phyloP scores from a whole-genome alignment of 2,888 invertebrate genomes.

The Nebria salina region DNA sequence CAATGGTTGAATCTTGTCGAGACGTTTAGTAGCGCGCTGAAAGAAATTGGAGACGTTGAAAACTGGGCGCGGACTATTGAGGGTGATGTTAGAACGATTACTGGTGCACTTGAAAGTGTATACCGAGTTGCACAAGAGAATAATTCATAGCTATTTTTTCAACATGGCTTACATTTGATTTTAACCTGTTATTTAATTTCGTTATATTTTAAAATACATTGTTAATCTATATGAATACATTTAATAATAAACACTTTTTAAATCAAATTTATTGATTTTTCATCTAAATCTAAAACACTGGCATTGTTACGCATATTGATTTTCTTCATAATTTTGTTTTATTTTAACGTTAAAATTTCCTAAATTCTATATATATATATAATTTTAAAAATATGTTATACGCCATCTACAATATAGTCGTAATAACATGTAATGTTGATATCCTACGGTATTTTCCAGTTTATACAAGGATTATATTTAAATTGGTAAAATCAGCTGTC shows the following conservation, averaged over 20 bases:
- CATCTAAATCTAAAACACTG: no score
- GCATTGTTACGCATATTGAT: no score
- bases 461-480: no score
- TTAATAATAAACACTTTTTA: not conserved
- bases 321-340: no score
- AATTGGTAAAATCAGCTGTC: no score
- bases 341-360: no score
- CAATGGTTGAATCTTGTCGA: conserved; percentile 96
- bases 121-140: conserved; percentile 77
- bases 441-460: no score
- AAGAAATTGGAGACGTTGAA: conserved; percentile 98
- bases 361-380: no score
- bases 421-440: no score
- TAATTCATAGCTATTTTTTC: conserved; percentile 22
- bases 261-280: no score
- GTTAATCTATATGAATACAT: not conserved
- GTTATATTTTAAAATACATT: not conserved
- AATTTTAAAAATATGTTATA: no score
- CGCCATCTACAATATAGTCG: no score
- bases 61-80: conserved; percentile 99
- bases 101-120: conserved; percentile 91
- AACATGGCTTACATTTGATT: not conserved
- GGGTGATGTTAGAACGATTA: conserved; percentile 92
- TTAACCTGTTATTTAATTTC: not conserved
- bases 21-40: conserved; percentile 85